Conservation (phyloP, 53 echinoderm and acorn worm species). For the Holothuria leucospilota region DNA sequence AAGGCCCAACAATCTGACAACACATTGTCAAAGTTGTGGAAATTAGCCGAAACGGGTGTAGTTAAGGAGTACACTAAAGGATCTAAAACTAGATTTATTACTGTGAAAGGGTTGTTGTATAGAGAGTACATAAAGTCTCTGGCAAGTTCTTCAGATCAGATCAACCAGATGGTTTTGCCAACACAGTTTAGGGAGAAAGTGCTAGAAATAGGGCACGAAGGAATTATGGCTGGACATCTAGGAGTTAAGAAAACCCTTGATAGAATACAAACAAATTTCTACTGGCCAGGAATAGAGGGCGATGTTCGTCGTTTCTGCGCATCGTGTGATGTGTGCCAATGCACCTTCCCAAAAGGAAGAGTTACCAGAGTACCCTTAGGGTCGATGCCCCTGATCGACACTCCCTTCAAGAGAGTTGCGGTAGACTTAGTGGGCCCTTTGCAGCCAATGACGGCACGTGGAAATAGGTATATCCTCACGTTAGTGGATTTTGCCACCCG, state of each 20-base stretch:
- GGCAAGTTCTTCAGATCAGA: no score
- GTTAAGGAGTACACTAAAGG: not conserved
- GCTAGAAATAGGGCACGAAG: conserved; percentile 51
- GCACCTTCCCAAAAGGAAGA: conserved; percentile 51
- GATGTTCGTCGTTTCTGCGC: conserved; percentile 52
- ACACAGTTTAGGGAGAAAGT: conserved; percentile 34
- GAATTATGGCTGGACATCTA: conserved; percentile 54
- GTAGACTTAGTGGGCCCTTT: conserved; percentile 41
- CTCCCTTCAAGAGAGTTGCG: conserved; percentile 33
- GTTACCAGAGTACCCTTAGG: conserved; percentile 48
- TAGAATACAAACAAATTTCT: conserved; percentile 44
- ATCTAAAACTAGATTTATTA: not conserved
- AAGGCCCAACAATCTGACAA: not conserved
- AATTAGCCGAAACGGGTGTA: not conserved
- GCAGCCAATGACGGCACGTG: conserved; percentile 14
- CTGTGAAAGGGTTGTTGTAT: not conserved
- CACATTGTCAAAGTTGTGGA: not conserved
- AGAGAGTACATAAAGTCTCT: not conserved
- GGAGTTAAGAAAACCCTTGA: conserved; percentile 44
- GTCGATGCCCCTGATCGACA: conserved; percentile 54
- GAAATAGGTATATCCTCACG: conserved; percentile 52
- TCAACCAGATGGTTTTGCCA: conserved; percentile 58
- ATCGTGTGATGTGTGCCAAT: conserved; percentile 56
- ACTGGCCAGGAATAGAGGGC: conserved; percentile 55
- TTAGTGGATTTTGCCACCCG: conserved; percentile 38